Percentiles rank a stretch among this genome's conserved stretches.
Evolutionary conservation across 2,113 vertebrate species (phyloP).

Genomic region (Scomber japonicus): DNA sequence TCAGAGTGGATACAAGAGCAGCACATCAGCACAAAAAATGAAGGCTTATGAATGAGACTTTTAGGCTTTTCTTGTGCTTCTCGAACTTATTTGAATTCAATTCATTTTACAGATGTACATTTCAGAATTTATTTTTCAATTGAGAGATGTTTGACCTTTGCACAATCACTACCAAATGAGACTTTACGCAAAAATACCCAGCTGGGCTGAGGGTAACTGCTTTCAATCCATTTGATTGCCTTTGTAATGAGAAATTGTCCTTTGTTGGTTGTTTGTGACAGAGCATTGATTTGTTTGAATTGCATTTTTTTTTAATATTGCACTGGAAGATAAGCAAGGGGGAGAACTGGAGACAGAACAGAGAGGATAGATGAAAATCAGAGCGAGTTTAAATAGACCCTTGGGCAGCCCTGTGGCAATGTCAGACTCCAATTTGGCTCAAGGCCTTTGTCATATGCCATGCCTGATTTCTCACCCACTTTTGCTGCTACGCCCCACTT

Average conservation of each 20-base stretch:
- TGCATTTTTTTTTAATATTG: neutral
- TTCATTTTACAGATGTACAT: neutral
- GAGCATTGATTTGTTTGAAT: slow-evolving; percentile 31
- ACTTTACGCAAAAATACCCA: neutral
- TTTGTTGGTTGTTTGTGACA: neutral
- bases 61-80: neutral
- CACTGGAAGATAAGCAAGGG: neutral
- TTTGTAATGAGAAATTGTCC: neutral
- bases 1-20: neutral
- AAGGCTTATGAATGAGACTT: neutral
- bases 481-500: slow-evolving; percentile 4
- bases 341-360: neutral
- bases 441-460: slow-evolving; percentile 40
- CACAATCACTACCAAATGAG: neutral
- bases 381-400: slow-evolving; percentile 49
- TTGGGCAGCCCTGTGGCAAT: slow-evolving; percentile 27
- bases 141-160: too few species aligned
- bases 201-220: too few species aligned
- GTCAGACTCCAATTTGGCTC: slow-evolving; percentile 42
- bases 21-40: neutral
- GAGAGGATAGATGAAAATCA: slow-evolving; percentile 38
- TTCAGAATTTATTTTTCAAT: too few species aligned
- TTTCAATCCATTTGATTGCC: neutral
- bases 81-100: neutral
- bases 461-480: slow-evolving; percentile 24